These are phyloP conservation scores for Helleia helle DNA, from an alignment of 2,888 invertebrate genomes.

Conservation along the genomic window DNA sequence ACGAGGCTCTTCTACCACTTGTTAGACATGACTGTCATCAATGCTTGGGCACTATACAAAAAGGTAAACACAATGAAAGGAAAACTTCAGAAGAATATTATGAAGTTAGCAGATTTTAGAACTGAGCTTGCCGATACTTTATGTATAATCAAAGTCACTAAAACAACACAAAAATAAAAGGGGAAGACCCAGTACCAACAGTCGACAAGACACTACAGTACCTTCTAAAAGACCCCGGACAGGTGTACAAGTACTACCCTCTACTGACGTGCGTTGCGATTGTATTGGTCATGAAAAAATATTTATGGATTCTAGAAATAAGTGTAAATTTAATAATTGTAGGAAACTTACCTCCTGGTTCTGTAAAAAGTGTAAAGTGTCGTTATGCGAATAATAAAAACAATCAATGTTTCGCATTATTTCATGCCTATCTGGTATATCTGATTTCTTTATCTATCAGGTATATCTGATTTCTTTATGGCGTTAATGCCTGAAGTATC, in stretches of 20 bases:
- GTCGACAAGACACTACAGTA: slow-evolving; percentile 25
- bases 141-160: slow-evolving; percentile 27
- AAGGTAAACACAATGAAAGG: slow-evolving; percentile 29
- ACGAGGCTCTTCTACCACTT: slow-evolving; percentile 29
- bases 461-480: slow-evolving; percentile 25
- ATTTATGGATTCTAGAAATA: slow-evolving; percentile 28
- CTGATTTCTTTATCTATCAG: slow-evolving; percentile 26
- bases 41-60: slow-evolving; percentile 32
- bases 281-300: slow-evolving; percentile 29
- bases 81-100: slow-evolving; percentile 27
- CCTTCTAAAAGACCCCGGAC: slow-evolving; percentile 27
- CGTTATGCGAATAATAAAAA: slow-evolving; percentile 31
- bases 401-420: slow-evolving; percentile 31
- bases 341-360: slow-evolving; percentile 28
- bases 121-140: slow-evolving; percentile 30
- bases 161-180: slow-evolving; percentile 29
- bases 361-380: slow-evolving; percentile 30
- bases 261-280: slow-evolving; percentile 29
- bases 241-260: slow-evolving; percentile 28
- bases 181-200: slow-evolving; percentile 28
- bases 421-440: slow-evolving; percentile 27
- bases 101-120: slow-evolving; percentile 31
- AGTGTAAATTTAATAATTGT: slow-evolving; percentile 29
- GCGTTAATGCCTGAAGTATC: slow-evolving; percentile 29
- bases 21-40: slow-evolving; percentile 31